Evolutionary conservation across 2,888 invertebrate species (phyloP).

Genomic region (Neuroscelio doddi): DNA sequence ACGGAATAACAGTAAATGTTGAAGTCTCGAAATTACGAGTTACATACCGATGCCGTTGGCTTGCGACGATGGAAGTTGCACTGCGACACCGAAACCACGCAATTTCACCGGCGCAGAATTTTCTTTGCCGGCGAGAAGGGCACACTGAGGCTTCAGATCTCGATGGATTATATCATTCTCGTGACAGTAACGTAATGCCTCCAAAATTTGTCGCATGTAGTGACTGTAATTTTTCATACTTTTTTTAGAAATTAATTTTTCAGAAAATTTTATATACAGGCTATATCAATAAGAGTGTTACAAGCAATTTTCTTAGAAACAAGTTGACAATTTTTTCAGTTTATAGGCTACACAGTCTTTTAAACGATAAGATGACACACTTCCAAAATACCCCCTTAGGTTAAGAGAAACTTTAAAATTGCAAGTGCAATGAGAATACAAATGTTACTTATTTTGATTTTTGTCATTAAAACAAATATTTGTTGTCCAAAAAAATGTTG

Average conservation of each 20-base stretch:
- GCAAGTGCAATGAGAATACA: too few relatives aligned
- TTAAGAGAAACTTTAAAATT: too few relatives aligned
- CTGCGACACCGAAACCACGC: slow-evolving; percentile 97
- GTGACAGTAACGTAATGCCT: slow-evolving; percentile 97
- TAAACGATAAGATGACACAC: too few relatives aligned
- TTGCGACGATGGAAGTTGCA: slow-evolving; percentile 89
- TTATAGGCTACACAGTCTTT: too few relatives aligned
- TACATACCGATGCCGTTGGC: slow-evolving; percentile 77
- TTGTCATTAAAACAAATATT: too few relatives aligned
- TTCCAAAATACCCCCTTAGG: too few relatives aligned
- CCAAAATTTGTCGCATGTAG: slow-evolving; percentile 98
- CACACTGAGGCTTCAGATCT: slow-evolving; percentile 97
- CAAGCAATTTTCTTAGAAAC: too few relatives aligned
- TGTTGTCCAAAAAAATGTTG: too few relatives aligned
- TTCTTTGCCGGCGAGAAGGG: slow-evolving; percentile 94
- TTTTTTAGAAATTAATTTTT: too few relatives aligned
- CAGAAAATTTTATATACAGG: too few relatives aligned
- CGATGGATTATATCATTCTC: slow-evolving; percentile 98
- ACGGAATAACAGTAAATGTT: slow-evolving; percentile 16
- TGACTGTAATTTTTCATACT: slow-evolving; percentile 79
- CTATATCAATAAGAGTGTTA: neutral
- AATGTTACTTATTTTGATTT: too few relatives aligned
- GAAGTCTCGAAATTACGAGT: slow-evolving; percentile 17
- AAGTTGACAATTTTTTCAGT: too few relatives aligned
- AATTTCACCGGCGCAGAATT: slow-evolving; percentile 99